phyloP scores from a whole-genome alignment of 2,113 vertebrate genomes.

The Chionomys nivalis region DNA sequence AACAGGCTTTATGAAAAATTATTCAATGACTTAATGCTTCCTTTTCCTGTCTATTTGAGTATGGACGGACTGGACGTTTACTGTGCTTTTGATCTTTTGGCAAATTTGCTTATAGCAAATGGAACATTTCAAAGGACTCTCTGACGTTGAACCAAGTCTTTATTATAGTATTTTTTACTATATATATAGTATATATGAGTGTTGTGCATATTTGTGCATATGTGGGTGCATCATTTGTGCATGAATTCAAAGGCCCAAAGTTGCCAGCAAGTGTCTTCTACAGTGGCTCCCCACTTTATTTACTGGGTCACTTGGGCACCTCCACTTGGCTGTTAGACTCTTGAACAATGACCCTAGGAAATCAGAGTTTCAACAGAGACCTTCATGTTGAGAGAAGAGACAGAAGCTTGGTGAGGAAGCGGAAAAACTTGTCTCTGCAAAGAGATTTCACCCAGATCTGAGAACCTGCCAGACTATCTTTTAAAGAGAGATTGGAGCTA shows the following conservation, averaged over 20 bases:
- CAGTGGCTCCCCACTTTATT: neutral
- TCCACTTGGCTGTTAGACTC: neutral
- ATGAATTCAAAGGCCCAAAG: neutral
- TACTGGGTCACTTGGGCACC: neutral
- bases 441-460: neutral
- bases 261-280: neutral
- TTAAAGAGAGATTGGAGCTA: neutral
- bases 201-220: neutral
- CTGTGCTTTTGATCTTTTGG: neutral
- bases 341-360: neutral
- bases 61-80: neutral
- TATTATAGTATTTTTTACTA: neutral
- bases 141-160: neutral
- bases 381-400: neutral
- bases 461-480: too few species aligned
- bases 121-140: neutral
- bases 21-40: constrained; percentile 19
- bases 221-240: neutral
- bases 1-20: constrained; percentile 44
- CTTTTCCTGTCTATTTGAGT: neutral
- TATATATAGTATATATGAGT: neutral
- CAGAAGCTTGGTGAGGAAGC: neutral
- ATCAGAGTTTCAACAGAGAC: neutral
- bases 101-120: neutral
- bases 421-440: neutral